Evolutionary conservation across 2,888 invertebrate genomes (phyloP).

Genomic region (Congeria kusceri): DNA sequence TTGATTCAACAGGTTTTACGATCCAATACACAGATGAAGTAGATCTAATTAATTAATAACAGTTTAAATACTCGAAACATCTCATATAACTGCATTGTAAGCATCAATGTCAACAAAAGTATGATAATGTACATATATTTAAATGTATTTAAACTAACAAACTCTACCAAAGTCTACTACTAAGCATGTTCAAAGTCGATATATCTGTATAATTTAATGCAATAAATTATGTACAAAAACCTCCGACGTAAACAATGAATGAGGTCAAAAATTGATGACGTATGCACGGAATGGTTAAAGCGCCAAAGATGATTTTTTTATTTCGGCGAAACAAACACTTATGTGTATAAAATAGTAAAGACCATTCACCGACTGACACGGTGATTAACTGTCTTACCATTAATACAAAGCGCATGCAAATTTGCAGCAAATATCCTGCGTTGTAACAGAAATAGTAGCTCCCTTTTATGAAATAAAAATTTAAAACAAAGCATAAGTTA

Average conservation of each 20-base stretch:
- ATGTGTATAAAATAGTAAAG: no score
- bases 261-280: neutral
- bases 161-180: neutral
- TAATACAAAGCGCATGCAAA: neutral
- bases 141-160: neutral
- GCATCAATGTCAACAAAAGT: neutral
- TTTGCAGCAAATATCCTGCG: neutral
- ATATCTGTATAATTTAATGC: neutral
- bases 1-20: no score
- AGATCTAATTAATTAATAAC: no score
- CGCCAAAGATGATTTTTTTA: neutral
- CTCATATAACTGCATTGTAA: neutral
- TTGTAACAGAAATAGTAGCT: constrained; percentile 30
- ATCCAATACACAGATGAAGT: no score
- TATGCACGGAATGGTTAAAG: constrained; percentile 3
- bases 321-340: no score
- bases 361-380: no score
- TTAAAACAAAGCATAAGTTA: constrained; percentile 34
- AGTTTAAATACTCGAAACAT: no score
- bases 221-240: constrained; percentile 2
- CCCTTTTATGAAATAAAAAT: constrained; percentile 39
- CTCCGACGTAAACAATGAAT: neutral
- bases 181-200: neutral
- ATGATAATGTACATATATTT: neutral
- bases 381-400: no score